phyloP scores from a whole-genome alignment of 2,797 vertebrate genomes.

The Parauchenoglanis ngamensis region DNA sequence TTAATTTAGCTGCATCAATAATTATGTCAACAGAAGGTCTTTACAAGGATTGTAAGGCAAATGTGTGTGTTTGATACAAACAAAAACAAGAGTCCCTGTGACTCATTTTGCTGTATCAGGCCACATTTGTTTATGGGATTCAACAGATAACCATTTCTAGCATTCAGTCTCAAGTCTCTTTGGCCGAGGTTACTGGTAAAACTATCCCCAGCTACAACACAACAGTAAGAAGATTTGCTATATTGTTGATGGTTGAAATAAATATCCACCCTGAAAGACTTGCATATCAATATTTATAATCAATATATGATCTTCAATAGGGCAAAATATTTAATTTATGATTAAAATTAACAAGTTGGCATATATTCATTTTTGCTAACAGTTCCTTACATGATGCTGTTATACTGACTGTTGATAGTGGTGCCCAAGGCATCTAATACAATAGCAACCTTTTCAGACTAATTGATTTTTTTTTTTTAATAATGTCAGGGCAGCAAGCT shows the following conservation, averaged over 20 bases:
- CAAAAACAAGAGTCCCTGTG: too few species aligned
- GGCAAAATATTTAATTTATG: not conserved
- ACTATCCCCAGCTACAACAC: not conserved
- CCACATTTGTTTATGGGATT: not conserved
- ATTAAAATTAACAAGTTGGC: not conserved
- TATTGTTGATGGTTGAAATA: not conserved
- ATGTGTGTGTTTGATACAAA: too few species aligned
- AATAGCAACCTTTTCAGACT: not conserved
- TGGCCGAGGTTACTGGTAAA: not conserved
- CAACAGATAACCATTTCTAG: not conserved
- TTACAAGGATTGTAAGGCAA: too few species aligned
- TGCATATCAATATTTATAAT: not conserved
- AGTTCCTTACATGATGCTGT: not conserved
- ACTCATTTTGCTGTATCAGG: too few species aligned
- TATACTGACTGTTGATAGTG: not conserved
- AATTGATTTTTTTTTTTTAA: not conserved
- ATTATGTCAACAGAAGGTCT: too few species aligned
- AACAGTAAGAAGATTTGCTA: not conserved
- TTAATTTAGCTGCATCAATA: too few species aligned
- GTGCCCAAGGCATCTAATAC: not conserved
- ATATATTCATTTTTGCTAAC: not conserved
- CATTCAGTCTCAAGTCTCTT: not conserved
- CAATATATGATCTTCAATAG: not conserved
- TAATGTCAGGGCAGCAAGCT: not conserved
- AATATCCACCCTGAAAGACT: not conserved